These are phyloP conservation scores for Pholis gunnellus DNA, from an alignment of 2,113 vertebrate genomes.

Conservation along the genomic window DNA sequence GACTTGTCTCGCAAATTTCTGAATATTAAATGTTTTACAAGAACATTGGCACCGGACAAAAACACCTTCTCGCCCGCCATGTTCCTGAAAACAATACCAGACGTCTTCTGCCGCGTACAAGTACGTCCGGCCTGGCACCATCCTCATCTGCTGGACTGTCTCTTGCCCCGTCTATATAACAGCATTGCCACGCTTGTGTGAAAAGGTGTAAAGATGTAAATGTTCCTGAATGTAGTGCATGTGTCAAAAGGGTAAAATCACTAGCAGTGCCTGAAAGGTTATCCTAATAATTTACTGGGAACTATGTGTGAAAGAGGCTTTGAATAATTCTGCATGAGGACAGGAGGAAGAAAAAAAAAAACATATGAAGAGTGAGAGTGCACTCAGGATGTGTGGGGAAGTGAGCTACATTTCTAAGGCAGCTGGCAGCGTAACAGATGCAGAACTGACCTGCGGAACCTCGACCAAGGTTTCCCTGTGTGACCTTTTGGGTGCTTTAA, in stretches of 20 bases:
- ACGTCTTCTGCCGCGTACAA: not conserved
- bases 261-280: not conserved
- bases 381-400: slow-evolving; percentile 9
- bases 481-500: slow-evolving; percentile 43
- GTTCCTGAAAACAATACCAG: not conserved
- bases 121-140: not conserved
- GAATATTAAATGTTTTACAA: not conserved
- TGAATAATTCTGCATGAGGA: not conserved
- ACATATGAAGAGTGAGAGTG: not conserved
- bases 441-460: slow-evolving; percentile 22
- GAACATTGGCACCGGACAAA: not conserved
- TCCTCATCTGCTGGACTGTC: not conserved
- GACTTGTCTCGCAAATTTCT: not conserved
- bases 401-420: not conserved
- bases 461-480: slow-evolving; percentile 7
- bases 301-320: not conserved
- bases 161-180: not conserved
- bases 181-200: not conserved
- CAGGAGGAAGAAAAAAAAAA: not conserved
- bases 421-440: slow-evolving; percentile 7
- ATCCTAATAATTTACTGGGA: not conserved
- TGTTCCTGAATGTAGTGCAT: not conserved
- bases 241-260: not conserved
- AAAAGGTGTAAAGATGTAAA: not conserved
- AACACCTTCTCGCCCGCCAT: not conserved